A percentile compares a stretch with the other conserved stretches of the same genome.
These are phyloP conservation scores for Hassar affinis DNA, from an alignment of 2,113 vertebrate genomes.

Conservation along the genomic window DNA sequence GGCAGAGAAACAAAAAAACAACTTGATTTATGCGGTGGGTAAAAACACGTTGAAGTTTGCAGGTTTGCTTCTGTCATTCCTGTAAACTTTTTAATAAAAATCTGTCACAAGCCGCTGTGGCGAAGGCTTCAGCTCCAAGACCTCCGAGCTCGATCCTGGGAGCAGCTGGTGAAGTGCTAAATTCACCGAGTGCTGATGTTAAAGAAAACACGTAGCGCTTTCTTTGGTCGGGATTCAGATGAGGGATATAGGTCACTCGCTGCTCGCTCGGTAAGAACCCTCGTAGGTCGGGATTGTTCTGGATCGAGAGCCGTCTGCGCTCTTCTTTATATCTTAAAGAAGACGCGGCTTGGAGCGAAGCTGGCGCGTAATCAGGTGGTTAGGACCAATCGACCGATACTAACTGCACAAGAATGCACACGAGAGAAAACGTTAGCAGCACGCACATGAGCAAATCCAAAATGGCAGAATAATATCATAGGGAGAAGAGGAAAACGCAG, in stretches of 20 bases:
- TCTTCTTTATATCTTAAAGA: neutral
- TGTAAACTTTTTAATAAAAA: constrained; percentile 42
- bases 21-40: constrained; percentile 52
- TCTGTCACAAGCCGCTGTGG: constrained; percentile 20
- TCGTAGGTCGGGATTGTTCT: constrained; percentile 23
- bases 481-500: neutral
- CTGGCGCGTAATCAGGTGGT: too few relatives aligned
- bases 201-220: constrained; percentile 17
- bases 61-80: constrained; percentile 33
- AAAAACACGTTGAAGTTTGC: constrained; percentile 34
- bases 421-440: neutral
- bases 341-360: neutral
- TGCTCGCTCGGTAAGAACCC: neutral
- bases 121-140: neutral
- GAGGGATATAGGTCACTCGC: constrained; percentile 3
- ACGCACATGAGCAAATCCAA: neutral
- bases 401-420: neutral
- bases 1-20: constrained; percentile 50
- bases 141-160: constrained; percentile 30
- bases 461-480: neutral
- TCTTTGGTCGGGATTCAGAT: neutral
- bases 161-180: constrained; percentile 33
- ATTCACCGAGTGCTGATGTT: constrained; percentile 18
- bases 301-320: too few relatives aligned
- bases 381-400: too few relatives aligned